Percentiles rank a stretch among this genome's conserved stretches.
Evolutionary conservation across 2,113 vertebrate genomes (phyloP).

Genomic region (Ploceus nigricollis): DNA sequence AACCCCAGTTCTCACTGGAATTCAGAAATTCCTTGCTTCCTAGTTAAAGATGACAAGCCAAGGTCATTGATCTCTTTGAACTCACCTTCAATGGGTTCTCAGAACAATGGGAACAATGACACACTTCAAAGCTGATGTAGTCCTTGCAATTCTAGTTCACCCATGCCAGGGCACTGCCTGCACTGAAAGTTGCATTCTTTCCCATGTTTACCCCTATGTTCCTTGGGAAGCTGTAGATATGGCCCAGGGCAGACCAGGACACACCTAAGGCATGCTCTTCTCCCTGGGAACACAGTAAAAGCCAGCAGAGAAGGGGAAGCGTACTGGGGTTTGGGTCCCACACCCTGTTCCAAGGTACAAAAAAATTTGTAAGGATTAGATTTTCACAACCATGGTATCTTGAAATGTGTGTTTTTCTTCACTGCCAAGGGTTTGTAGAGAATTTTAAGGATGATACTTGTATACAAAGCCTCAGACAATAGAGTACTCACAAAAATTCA

Average conservation of each 20-base stretch:
- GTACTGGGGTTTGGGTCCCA: neutral
- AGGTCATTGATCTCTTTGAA: neutral
- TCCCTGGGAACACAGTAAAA: neutral
- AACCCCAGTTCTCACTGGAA: neutral
- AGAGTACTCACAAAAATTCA: neutral
- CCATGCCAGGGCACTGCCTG: neutral
- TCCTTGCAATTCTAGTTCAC: neutral
- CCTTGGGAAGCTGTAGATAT: neutral
- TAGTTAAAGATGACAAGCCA: neutral
- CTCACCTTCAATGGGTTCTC: neutral
- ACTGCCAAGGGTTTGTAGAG: neutral
- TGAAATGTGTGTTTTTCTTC: neutral
- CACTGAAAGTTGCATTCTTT: neutral
- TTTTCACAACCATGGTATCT: neutral
- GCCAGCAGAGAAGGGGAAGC: neutral
- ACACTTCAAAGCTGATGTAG: neutral
- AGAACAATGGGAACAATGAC: neutral
- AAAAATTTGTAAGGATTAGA: neutral
- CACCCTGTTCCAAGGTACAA: neutral
- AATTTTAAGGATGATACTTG: neutral
- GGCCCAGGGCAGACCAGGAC: neutral
- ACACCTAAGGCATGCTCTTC: neutral
- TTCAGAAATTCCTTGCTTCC: neutral
- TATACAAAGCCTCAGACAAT: neutral
- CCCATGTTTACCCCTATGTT: neutral